Evolutionary conservation across 2,797 vertebrate species (phyloP), one percentile per base, ranked within the genome.

Genomic region (Melanotaenia parkinsoni): DNA sequence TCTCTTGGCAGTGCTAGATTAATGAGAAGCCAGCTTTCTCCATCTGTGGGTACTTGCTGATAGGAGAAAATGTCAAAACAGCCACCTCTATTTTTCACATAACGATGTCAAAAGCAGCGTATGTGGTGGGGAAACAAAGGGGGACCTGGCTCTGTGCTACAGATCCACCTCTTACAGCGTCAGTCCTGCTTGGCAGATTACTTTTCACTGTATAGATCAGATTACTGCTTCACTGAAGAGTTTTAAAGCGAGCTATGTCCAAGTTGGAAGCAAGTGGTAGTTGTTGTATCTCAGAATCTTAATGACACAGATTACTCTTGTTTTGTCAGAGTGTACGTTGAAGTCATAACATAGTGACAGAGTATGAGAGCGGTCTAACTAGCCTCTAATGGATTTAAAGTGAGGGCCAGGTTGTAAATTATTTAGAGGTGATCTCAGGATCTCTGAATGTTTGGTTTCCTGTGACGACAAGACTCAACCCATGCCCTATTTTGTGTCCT

Each of bases 61-160:
- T 84, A 67, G 71, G 76, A 67, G 70, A 35, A 86, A 88, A 87
- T 88, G 89, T 90, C 90, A 87, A 85, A 90, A 90, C 75, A 83
- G 79, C 84, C 60, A 22, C 1, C 66, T 71, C 50, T 75, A 84
- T 91, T 86, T 88, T 76, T 90, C 88, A 90, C 51, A 0, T 1
- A 0, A 54, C 24, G 35, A 77, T 80, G 84, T 88, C 77, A 85
- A 80, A 89, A 79, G 76, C 76, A 13, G 38, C 45, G 28, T 71
- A 72, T 73, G 79, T 56, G 64, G 32, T 56, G 67, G 22, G 59
- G 70, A 70, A 78, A 77, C 76, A 84, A 82, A 79, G 20, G 67
- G 66, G 58, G 62, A 70, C 59, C 65, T 69, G 80, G 70, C 83
- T 79, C 68, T 3, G 70, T 18, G 70, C 74, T 74, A 10, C 74